Conservation (phyloP, 2,113 vertebrate genomes). For the Sylvicapra grimmia region DNA sequence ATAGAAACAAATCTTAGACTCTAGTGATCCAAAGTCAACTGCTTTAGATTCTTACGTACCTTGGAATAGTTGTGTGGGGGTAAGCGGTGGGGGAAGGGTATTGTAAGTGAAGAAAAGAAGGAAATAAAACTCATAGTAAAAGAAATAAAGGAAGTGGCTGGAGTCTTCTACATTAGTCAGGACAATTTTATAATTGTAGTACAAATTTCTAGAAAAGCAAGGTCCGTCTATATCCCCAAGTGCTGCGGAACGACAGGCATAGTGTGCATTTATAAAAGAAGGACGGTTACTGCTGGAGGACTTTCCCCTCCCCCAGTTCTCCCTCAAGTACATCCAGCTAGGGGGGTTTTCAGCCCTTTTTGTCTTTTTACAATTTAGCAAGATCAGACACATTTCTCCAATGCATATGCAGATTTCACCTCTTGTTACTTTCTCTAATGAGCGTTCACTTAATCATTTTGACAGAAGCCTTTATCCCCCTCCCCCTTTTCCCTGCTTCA, state of each 20-base stretch:
- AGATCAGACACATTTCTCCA: constrained; percentile 84
- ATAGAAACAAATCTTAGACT: neutral
- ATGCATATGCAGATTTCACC: constrained; percentile 86
- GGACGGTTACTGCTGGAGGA: constrained; percentile 44
- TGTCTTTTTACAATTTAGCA: constrained; percentile 80
- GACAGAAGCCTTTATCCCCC: constrained; percentile 82
- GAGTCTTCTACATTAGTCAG: constrained; percentile 1
- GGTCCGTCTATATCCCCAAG: constrained; percentile 54
- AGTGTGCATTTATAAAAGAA: constrained; percentile 51
- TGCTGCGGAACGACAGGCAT: constrained; percentile 33
- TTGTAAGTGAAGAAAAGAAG: neutral
- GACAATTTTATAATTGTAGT: neutral
- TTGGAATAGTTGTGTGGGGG: neutral
- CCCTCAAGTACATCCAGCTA: constrained; percentile 72
- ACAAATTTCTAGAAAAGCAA: constrained; percentile 44
- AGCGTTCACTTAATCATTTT: constrained; percentile 85
- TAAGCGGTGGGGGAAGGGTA: neutral
- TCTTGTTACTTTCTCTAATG: constrained; percentile 85
- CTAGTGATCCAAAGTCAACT: neutral
- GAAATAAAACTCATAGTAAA: neutral
- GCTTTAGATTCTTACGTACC: neutral
- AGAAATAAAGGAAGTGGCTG: neutral
- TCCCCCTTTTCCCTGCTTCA: constrained; percentile 67
- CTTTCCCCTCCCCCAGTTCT: constrained; percentile 64
- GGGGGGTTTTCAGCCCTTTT: constrained; percentile 77